phyloP scores from a whole-genome alignment of 2,888 invertebrate species.

The Terebella lapidaria region DNA sequence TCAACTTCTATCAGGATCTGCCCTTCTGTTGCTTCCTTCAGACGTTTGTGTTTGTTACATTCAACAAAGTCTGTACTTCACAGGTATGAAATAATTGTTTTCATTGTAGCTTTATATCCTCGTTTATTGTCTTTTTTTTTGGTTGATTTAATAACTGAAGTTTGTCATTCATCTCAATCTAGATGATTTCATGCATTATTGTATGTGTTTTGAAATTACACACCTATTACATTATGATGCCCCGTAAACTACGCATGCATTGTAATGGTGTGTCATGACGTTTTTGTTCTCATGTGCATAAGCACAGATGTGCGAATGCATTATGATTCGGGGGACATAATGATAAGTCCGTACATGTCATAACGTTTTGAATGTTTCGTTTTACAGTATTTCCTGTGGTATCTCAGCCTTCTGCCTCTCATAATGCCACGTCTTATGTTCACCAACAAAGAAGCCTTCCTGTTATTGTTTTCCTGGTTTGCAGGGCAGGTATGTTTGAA shows the following conservation, averaged over 20 bases:
- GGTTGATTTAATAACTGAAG: too few species aligned
- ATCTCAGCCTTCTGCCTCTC: slow-evolving; percentile 76
- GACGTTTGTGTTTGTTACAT: slow-evolving; percentile 82
- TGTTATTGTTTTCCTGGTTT: slow-evolving; percentile 59
- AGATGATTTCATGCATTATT: too few species aligned
- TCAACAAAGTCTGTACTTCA: slow-evolving; percentile 93
- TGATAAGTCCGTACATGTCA: background rate
- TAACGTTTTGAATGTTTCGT: background rate
- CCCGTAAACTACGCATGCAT: too few species aligned
- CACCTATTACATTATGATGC: too few species aligned
- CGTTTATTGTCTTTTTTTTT: background rate
- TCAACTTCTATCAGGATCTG: slow-evolving; percentile 54
- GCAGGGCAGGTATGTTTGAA: slow-evolving; percentile 46
- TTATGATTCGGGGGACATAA: too few species aligned
- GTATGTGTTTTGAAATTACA: too few species aligned
- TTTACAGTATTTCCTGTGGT: slow-evolving; percentile 70
- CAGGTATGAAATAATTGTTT: slow-evolving; percentile 59
- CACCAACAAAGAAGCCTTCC: slow-evolving; percentile 47
- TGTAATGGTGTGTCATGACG: too few species aligned
- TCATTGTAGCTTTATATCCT: background rate
- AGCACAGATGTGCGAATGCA: too few species aligned
- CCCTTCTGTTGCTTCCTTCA: slow-evolving; percentile 64
- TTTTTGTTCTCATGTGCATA: too few species aligned
- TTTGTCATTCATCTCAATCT: too few species aligned
- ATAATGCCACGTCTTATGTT: slow-evolving; percentile 39